These are phyloP conservation scores for Atherinomorus stipes DNA, from an alignment of 2,113 vertebrate species.

Conservation along the genomic window DNA sequence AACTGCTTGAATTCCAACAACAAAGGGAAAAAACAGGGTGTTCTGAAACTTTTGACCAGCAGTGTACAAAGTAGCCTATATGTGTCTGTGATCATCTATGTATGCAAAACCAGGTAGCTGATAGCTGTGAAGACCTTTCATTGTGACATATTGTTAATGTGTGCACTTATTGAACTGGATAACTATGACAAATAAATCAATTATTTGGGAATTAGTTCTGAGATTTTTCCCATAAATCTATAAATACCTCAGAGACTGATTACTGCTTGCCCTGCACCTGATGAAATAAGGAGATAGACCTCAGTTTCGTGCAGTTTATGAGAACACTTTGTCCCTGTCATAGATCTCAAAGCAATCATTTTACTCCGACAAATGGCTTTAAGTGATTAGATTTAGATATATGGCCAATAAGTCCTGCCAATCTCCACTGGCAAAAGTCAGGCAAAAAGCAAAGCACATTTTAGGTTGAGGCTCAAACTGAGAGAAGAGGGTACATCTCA, in stretches of 20 bases:
- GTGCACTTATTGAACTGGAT: not conserved
- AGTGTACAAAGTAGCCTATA: not conserved
- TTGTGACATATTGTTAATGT: slow-evolving; percentile 1
- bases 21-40: no score
- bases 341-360: slow-evolving; percentile 57
- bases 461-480: slow-evolving; percentile 39
- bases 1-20: no score
- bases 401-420: slow-evolving; percentile 33
- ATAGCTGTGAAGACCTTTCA: not conserved
- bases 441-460: slow-evolving; percentile 26
- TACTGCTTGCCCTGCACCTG: slow-evolving; percentile 6
- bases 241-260: slow-evolving; percentile 52
- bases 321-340: slow-evolving; percentile 31
- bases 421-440: slow-evolving; percentile 44
- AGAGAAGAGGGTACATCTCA: slow-evolving; percentile 42
- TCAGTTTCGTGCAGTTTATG: slow-evolving; percentile 29
- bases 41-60: no score
- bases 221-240: slow-evolving; percentile 13
- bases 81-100: not conserved
- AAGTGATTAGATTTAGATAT: slow-evolving; percentile 57
- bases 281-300: slow-evolving; percentile 30
- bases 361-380: slow-evolving; percentile 25
- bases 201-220: slow-evolving; percentile 19
- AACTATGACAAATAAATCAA: slow-evolving; percentile 6
- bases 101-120: not conserved